A percentile compares a stretch with the other conserved stretches of the same genome.
These are phyloP conservation scores for Atta cephalotes DNA, from an alignment of 1,140 invertebrate genomes.

Conservation along the genomic window DNA sequence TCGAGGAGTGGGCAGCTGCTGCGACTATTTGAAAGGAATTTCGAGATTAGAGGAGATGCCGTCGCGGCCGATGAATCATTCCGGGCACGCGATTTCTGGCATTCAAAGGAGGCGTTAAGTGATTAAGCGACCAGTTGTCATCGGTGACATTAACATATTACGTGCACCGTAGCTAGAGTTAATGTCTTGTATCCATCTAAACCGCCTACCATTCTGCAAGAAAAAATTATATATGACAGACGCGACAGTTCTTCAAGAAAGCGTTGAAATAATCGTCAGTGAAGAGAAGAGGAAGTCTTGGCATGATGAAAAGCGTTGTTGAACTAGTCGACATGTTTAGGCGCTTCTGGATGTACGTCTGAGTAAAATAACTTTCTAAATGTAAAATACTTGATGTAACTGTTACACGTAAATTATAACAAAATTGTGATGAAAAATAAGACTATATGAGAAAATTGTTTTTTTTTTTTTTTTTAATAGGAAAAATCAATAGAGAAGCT, in stretches of 20 bases:
- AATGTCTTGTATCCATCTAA: slow-evolving; percentile 77
- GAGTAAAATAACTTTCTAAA: slow-evolving; percentile 42
- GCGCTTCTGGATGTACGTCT: not conserved
- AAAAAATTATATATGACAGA: slow-evolving; percentile 74
- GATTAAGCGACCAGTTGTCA: slow-evolving; percentile 78
- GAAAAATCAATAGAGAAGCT: not conserved
- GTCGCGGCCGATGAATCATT: slow-evolving; percentile 76
- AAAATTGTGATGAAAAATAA: not conserved
- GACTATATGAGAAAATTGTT: not conserved
- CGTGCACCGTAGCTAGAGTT: slow-evolving; percentile 68
- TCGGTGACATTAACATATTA: slow-evolving; percentile 78
- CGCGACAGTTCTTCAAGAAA: slow-evolving; percentile 60
- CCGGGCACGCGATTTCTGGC: slow-evolving; percentile 72
- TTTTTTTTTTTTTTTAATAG: not conserved
- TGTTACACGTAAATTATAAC: not conserved
- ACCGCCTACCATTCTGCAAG: slow-evolving; percentile 61
- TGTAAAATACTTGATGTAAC: not conserved
- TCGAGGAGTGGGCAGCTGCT: slow-evolving; percentile 37
- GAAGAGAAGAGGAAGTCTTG: slow-evolving; percentile 22
- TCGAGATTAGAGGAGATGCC: slow-evolving; percentile 76
- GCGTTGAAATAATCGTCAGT: slow-evolving; percentile 63
- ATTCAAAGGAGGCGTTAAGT: slow-evolving; percentile 79
- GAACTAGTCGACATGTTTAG: not conserved
- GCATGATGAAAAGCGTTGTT: slow-evolving; percentile 18
- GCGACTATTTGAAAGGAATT: slow-evolving; percentile 74